Conservation (phyloP, 2,113 vertebrate genomes). For the Telmatochromis bifrenatus region DNA sequence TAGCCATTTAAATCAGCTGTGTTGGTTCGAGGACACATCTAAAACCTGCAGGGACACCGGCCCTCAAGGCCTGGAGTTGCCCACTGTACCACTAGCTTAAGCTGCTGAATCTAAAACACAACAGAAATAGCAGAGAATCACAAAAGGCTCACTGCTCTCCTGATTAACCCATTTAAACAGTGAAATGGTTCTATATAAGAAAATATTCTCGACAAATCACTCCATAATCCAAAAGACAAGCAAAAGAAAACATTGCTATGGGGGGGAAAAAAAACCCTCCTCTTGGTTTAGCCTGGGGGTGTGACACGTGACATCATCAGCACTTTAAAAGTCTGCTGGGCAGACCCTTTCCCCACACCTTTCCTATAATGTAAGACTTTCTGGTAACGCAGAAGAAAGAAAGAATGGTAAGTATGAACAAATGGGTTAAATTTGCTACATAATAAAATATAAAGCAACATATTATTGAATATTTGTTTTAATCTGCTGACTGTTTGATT, state of each 20-base stretch:
- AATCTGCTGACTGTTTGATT: neutral
- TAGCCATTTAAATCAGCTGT: neutral
- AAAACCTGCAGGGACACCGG: neutral
- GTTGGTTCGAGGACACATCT: neutral
- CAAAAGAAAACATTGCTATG: neutral
- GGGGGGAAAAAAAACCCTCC: fast-evolving
- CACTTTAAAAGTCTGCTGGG: neutral
- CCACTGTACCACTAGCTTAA: neutral
- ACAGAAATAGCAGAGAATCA: neutral
- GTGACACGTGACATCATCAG: neutral
- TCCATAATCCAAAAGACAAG: neutral
- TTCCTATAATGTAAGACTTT: neutral
- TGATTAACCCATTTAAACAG: neutral
- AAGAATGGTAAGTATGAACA: neutral
- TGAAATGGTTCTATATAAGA: neutral
- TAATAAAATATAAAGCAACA: neutral
- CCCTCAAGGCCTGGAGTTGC: neutral
- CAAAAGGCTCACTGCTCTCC: neutral
- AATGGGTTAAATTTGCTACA: neutral
- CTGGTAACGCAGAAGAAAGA: neutral
- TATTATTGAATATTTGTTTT: neutral
- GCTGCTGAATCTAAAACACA: neutral
- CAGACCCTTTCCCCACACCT: neutral
- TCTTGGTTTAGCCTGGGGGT: neutral
- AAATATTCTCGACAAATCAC: neutral